Evolutionary conservation across 2,113 vertebrate species (phyloP).

Genomic region (Rhagologus leucostigma): DNA sequence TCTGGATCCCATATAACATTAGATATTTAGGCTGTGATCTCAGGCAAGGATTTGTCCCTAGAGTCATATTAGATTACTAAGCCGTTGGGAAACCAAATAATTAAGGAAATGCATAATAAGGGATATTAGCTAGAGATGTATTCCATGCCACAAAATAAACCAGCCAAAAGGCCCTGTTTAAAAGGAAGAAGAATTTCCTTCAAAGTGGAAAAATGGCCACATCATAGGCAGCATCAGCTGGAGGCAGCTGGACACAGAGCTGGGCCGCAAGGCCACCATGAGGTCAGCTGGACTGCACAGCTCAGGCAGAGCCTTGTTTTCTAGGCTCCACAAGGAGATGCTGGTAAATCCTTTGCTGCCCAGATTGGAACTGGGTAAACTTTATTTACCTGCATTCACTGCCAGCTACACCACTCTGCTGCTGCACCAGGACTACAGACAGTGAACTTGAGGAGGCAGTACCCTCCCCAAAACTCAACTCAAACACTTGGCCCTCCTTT

Average conservation of each 20-base stretch:
- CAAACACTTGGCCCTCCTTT: background rate
- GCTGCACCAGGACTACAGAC: background rate
- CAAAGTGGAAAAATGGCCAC: background rate
- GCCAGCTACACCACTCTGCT: background rate
- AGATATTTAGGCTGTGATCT: constrained; percentile 19
- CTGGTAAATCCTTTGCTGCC: background rate
- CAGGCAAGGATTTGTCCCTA: constrained; percentile 7
- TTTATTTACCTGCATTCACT: background rate
- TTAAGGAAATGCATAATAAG: constrained; percentile 30
- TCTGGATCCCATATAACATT: constrained; percentile 8
- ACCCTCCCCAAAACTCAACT: background rate
- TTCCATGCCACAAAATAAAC: background rate
- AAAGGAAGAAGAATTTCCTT: background rate
- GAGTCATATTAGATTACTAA: constrained; percentile 33
- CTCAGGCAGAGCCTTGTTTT: background rate
- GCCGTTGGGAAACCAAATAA: background rate
- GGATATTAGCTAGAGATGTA: background rate
- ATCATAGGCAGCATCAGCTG: background rate
- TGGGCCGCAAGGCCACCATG: background rate
- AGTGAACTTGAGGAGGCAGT: background rate
- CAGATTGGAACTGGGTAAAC: background rate
- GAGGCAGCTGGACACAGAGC: background rate
- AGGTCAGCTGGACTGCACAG: background rate
- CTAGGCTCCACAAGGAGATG: background rate
- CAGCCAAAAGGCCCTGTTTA: background rate